A percentile compares a stretch with the other conserved stretches of the same genome.
These are phyloP conservation scores for Monodelphis domestica DNA, from an alignment of 2,797 vertebrate genomes.

Conservation along the genomic window DNA sequence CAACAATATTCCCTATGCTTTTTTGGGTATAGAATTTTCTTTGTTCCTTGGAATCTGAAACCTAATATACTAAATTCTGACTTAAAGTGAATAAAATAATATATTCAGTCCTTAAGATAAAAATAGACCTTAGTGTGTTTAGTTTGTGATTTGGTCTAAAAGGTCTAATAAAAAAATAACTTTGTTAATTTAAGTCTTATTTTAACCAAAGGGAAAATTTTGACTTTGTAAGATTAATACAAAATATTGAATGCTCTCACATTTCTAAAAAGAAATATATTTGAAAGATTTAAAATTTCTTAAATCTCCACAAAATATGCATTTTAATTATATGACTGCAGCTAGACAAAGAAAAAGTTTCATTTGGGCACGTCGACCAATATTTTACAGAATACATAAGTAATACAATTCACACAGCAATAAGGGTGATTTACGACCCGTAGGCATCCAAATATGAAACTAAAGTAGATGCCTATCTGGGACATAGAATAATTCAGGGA, in stretches of 20 bases:
- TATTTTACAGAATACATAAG: constrained; percentile 50
- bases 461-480: constrained; percentile 20
- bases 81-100: neutral
- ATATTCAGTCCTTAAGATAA: neutral
- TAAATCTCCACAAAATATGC: neutral
- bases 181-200: neutral
- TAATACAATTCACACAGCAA: constrained; percentile 1
- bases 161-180: neutral
- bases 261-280: constrained; percentile 20
- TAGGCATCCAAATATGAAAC: constrained; percentile 11
- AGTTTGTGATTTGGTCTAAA: neutral
- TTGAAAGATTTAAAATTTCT: constrained; percentile 11
- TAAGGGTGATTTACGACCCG: constrained; percentile 31
- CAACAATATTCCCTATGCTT: neutral
- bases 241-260: neutral
- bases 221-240: constrained; percentile 6
- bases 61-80: neutral
- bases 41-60: neutral
- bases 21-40: neutral
- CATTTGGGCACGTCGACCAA: constrained; percentile 17
- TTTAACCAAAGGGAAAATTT: constrained; percentile 15
- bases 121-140: neutral
- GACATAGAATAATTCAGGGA: constrained; percentile 30
- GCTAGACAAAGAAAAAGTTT: neutral
- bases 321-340: constrained; percentile 48